Evolutionary conservation across 2,888 invertebrate genomes (phyloP).

Genomic region (Ceramica pisi): DNA sequence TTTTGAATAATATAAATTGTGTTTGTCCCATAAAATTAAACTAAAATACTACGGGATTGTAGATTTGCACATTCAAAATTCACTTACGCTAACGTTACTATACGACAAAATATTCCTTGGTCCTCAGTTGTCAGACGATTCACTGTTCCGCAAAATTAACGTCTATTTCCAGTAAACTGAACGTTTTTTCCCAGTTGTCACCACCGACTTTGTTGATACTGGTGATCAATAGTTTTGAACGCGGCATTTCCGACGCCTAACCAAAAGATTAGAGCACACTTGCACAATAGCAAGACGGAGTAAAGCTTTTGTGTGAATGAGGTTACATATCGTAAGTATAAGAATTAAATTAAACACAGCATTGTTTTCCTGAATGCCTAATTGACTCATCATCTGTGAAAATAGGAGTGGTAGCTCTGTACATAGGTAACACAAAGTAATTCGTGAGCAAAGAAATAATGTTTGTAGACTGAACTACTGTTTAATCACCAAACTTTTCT

Average conservation of each 20-base stretch:
- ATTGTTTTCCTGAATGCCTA: not conserved
- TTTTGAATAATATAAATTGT: too few species aligned
- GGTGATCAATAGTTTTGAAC: not conserved
- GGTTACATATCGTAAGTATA: not conserved
- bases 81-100: too few species aligned
- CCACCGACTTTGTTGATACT: too few species aligned
- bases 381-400: constrained; percentile 3
- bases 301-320: not conserved
- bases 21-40: too few species aligned
- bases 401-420: not conserved
- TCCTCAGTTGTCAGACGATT: too few species aligned
- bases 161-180: too few species aligned
- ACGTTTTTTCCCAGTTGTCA: too few species aligned
- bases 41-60: too few species aligned
- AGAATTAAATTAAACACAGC: not conserved
- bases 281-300: not conserved
- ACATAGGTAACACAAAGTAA: too few species aligned
- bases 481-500: not conserved
- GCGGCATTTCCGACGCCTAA: not conserved
- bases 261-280: not conserved
- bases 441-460: not conserved
- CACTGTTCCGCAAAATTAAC: too few species aligned
- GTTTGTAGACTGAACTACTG: not conserved
- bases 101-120: too few species aligned
- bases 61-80: too few species aligned